Percentiles rank a stretch among this genome's conserved stretches.
Conservation (phyloP, 2,113 vertebrate species). For the Podiceps cristatus region DNA sequence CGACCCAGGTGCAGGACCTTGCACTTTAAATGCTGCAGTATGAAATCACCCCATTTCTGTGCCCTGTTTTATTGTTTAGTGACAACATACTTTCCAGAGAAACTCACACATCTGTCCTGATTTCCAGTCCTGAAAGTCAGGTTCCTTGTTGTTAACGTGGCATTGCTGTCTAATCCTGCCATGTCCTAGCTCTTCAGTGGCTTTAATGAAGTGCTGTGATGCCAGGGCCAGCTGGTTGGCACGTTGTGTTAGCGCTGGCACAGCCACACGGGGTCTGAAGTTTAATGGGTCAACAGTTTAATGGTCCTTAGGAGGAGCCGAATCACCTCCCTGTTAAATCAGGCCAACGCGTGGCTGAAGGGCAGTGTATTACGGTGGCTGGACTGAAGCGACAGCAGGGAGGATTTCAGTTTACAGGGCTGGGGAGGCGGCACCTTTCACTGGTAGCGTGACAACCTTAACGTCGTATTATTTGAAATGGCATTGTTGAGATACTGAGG, state of each 20-base stretch:
- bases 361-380: background rate
- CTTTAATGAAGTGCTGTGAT: background rate
- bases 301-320: constrained; percentile 3
- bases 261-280: background rate
- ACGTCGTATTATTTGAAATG: background rate
- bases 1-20: no score
- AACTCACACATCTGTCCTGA: background rate
- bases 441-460: background rate
- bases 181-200: background rate
- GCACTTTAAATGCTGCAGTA: background rate
- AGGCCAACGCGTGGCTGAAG: background rate
- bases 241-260: background rate
- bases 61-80: background rate
- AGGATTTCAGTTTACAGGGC: background rate
- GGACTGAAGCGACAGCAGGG: background rate
- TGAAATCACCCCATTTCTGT: background rate
- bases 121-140: background rate
- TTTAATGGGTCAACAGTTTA: background rate
- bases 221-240: constrained; percentile 36
- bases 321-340: background rate
- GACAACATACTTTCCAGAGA: background rate
- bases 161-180: background rate
- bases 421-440: background rate
- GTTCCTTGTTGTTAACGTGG: background rate
- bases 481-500: background rate